phyloP scores from a whole-genome alignment of 2,113 vertebrate genomes.

The Nothoprocta pentlandii region DNA sequence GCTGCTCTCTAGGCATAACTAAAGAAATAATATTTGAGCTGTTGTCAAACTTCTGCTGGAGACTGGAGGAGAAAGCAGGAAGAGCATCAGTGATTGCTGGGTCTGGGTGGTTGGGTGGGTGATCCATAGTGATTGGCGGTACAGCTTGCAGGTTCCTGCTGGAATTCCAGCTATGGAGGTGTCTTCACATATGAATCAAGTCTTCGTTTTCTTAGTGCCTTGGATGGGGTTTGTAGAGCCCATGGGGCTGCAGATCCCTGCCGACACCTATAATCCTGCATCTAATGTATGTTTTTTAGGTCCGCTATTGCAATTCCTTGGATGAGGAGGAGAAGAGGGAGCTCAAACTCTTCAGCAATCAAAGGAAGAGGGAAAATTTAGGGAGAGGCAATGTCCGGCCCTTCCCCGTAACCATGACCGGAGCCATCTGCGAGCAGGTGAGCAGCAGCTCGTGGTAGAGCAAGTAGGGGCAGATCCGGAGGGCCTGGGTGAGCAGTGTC shows the following conservation, averaged over 20 bases:
- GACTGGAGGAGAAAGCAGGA: not conserved
- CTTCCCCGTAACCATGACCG: slow-evolving; percentile 96
- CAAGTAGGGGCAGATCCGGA: not conserved
- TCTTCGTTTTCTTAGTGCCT: not conserved
- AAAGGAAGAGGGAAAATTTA: slow-evolving; percentile 95
- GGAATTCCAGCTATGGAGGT: not conserved
- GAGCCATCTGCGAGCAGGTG: slow-evolving; percentile 97
- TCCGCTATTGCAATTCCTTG: slow-evolving; percentile 95
- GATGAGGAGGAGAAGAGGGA: slow-evolving; percentile 98
- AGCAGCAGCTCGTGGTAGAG: not conserved
- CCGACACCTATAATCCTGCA: rapidly evolving
- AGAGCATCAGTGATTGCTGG: not conserved
- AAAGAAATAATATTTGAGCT: not conserved
- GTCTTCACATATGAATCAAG: not conserved
- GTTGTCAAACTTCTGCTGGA: not conserved
- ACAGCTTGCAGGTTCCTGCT: not conserved
- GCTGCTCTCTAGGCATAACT: not conserved
- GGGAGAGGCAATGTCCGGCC: slow-evolving; percentile 94
- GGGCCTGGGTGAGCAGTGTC: too few relatives aligned
- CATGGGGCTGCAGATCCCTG: rapidly evolving
- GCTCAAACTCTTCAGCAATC: slow-evolving; percentile 97
- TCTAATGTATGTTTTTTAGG: slow-evolving; percentile 73
- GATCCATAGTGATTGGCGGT: too few relatives aligned
- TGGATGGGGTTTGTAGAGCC: not conserved
- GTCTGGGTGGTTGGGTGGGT: not conserved